Percentiles rank a stretch among this genome's conserved stretches.
These are phyloP conservation scores for Prunella fulvescens DNA, from an alignment of 2,113 vertebrate species.

Conservation along the genomic window DNA sequence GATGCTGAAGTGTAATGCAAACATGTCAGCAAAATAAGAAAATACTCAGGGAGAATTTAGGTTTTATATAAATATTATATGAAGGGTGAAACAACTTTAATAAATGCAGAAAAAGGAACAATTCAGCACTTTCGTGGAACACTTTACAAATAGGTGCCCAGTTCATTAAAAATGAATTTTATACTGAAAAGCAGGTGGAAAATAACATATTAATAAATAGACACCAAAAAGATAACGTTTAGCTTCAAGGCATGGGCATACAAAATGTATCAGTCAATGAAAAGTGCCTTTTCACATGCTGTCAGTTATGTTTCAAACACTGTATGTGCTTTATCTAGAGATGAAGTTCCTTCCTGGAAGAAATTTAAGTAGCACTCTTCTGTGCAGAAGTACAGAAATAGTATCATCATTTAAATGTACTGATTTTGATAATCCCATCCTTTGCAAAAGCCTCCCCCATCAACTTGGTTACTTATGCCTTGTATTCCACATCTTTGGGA, in stretches of 20 bases:
- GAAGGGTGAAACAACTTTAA: neutral
- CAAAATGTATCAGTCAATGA: neutral
- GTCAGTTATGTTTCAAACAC: neutral
- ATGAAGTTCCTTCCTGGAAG: neutral
- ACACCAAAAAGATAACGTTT: neutral
- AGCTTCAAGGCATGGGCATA: neutral
- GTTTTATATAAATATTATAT: neutral
- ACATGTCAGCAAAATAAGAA: neutral
- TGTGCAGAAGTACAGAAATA: neutral
- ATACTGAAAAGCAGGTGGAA: neutral
- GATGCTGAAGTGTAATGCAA: neutral
- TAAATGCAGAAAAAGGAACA: neutral
- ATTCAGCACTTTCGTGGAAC: neutral
- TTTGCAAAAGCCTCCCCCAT: neutral
- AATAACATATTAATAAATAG: neutral
- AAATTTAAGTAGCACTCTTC: neutral
- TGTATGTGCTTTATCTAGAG: neutral
- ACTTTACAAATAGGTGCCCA: neutral
- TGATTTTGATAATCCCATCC: neutral
- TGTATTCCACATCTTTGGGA: neutral
- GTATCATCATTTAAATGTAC: neutral
- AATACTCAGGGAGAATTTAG: neutral
- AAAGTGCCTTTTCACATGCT: neutral
- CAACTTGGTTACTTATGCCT: neutral
- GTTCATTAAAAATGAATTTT: neutral